Percentiles rank a stretch among this genome's conserved stretches.
These are phyloP conservation scores for Dioctria rufipes DNA, from an alignment of 2,888 invertebrate species.

Conservation along the genomic window DNA sequence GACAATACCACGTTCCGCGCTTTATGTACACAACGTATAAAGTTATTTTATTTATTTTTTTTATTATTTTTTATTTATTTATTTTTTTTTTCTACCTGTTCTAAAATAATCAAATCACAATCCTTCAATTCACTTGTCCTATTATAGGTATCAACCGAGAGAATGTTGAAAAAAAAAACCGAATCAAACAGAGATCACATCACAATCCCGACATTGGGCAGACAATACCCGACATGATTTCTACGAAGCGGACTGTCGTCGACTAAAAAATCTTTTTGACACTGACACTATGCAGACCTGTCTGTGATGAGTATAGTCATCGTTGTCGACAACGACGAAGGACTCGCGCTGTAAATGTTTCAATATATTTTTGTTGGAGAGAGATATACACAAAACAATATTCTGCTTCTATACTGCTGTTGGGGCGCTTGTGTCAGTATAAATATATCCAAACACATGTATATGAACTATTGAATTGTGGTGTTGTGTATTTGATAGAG, in stretches of 20 bases:
- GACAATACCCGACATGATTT: slow-evolving; percentile 66
- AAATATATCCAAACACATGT: too few relatives aligned
- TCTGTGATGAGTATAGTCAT: slow-evolving; percentile 43
- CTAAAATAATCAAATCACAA: neutral
- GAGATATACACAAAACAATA: slow-evolving; percentile 37
- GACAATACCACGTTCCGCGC: neutral
- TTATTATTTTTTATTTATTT: neutral
- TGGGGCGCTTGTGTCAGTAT: too few relatives aligned
- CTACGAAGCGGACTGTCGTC: slow-evolving; percentile 70
- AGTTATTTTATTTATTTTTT: neutral
- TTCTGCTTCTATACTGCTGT: too few relatives aligned
- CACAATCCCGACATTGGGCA: neutral
- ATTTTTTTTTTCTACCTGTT: neutral
- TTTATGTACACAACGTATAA: neutral
- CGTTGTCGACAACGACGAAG: too few relatives aligned
- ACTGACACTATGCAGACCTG: slow-evolving; percentile 66
- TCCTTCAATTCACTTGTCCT: slow-evolving; percentile 57
- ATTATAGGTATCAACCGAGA: neutral
- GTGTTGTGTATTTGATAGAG: too few relatives aligned
- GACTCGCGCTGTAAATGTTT: slow-evolving; percentile 37
- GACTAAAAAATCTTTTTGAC: slow-evolving; percentile 69
- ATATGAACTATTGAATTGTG: too few relatives aligned
- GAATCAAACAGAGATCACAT: slow-evolving; percentile 60
- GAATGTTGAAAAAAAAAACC: slow-evolving; percentile 14
- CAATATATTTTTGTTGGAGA: slow-evolving; percentile 28